A percentile compares a stretch with the other conserved stretches of the same genome.
Evolutionary conservation across 2,888 invertebrate genomes (phyloP).

Genomic region (Aspidapion aeneum): DNA sequence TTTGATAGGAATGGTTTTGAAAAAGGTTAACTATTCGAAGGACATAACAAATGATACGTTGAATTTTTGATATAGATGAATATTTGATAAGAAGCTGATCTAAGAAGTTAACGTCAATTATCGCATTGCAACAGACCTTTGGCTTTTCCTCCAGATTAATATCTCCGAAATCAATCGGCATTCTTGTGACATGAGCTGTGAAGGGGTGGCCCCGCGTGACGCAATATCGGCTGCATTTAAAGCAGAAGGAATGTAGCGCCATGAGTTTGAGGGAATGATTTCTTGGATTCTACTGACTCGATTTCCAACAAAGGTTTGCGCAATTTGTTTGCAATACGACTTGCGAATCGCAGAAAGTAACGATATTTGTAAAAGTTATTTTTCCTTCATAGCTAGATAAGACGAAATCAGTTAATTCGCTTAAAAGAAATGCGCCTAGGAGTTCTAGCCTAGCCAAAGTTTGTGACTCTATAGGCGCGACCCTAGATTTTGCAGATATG

Average conservation of each 20-base stretch:
- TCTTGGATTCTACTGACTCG: slow-evolving; percentile 4
- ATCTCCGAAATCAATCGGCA: neutral
- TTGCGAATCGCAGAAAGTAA: neutral
- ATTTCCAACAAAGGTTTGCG: slow-evolving; percentile 1
- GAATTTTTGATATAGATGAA: too few relatives aligned
- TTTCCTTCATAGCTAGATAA: slow-evolving; percentile 12
- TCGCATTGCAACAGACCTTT: too few relatives aligned
- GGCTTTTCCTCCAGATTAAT: too few relatives aligned
- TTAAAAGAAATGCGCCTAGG: neutral
- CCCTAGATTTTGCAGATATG: neutral
- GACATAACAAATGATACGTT: too few relatives aligned
- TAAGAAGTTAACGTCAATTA: too few relatives aligned
- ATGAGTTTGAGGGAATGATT: slow-evolving; percentile 1
- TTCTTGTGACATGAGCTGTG: neutral
- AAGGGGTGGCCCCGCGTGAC: neutral
- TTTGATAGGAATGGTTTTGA: too few relatives aligned
- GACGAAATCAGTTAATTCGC: neutral
- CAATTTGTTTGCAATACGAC: neutral
- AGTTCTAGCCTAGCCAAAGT: neutral
- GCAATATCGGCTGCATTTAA: slow-evolving; percentile 5
- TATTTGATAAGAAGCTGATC: too few relatives aligned
- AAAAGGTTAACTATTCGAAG: too few relatives aligned
- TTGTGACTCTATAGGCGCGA: neutral
- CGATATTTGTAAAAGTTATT: slow-evolving; percentile 17
- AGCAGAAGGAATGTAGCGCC: slow-evolving; percentile 8